These are phyloP conservation scores for Epizoanthus scotinus DNA, from an alignment of 92 coral and sea anemone genomes.

Conservation along the genomic window DNA sequence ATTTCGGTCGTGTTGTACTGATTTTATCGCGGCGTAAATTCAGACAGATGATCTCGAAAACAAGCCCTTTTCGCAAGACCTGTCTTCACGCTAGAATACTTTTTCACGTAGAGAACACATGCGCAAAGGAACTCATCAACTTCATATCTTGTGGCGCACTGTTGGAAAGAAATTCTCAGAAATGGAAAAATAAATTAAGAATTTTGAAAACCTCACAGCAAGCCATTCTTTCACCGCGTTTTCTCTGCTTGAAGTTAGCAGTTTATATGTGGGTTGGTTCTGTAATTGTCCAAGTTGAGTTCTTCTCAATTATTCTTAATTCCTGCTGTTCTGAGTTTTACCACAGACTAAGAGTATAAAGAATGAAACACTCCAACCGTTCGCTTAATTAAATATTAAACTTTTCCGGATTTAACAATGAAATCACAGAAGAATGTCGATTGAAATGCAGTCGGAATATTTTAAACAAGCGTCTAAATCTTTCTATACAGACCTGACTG, in stretches of 20 bases:
- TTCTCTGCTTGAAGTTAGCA: slow-evolving; percentile 14
- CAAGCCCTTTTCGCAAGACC: neutral
- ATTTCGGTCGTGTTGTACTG: neutral
- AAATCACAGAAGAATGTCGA: neutral
- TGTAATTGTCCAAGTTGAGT: slow-evolving; percentile 10
- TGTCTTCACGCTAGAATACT: slow-evolving; percentile 3
- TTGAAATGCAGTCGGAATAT: neutral
- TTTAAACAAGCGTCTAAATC: neutral
- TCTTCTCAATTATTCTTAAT: slow-evolving; percentile 6
- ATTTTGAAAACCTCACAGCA: slow-evolving; percentile 28
- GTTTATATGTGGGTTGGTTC: slow-evolving; percentile 4
- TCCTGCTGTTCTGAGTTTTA: neutral
- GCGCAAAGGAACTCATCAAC: slow-evolving; percentile 8
- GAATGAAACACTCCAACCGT: slow-evolving; percentile 6
- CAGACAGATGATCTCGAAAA: neutral
- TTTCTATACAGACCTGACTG: too few species aligned
- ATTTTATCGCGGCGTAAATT: neutral
- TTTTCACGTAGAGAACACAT: slow-evolving; percentile 34
- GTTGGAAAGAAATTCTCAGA: slow-evolving; percentile 35
- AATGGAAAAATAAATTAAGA: slow-evolving; percentile 31
- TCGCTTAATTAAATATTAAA: slow-evolving; percentile 10
- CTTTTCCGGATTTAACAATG: slow-evolving; percentile 10
- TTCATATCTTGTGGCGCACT: slow-evolving; percentile 28
- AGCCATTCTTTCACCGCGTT: slow-evolving; percentile 23
- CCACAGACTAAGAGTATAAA: slow-evolving; percentile 3